These are phyloP conservation scores for Dromococcyx pavoninus DNA, from an alignment of 2,797 vertebrate species.

Conservation along the genomic window DNA sequence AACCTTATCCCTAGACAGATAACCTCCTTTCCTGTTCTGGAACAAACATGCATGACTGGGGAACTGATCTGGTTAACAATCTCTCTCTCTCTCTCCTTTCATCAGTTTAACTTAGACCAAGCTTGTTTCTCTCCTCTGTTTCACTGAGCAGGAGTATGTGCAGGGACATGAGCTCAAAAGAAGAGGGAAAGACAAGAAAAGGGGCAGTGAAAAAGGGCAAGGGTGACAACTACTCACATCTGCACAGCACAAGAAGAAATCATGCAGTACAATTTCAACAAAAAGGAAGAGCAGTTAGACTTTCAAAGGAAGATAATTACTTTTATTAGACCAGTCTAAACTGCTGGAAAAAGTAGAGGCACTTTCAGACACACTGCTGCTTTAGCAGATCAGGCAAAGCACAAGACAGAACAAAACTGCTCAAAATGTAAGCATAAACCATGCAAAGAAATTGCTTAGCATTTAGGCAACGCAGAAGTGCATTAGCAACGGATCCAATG, in stretches of 20 bases:
- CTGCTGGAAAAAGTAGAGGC: not conserved
- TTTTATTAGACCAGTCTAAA: not conserved
- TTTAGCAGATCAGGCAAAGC: not conserved
- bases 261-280: not conserved
- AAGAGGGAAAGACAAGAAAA: not conserved
- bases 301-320: not conserved
- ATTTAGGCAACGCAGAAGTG: not conserved
- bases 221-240: not conserved
- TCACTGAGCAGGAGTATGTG: not conserved
- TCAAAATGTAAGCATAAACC: not conserved
- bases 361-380: not conserved
- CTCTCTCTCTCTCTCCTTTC: not conserved
- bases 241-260: not conserved
- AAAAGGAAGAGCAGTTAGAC: not conserved
- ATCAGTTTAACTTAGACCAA: not conserved
- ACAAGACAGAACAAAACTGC: not conserved
- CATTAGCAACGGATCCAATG: not conserved
- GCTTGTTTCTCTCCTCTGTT: not conserved
- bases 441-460: not conserved
- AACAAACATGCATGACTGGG: not conserved
- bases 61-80: conserved; percentile 2
- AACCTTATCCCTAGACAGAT: not conserved
- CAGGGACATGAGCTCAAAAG: not conserved
- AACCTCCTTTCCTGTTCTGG: not conserved
- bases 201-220: not conserved